A percentile compares a stretch with the other conserved stretches of the same genome.
Conservation (phyloP, 2,888 invertebrate species). For the Mallateleia sp. region DNA sequence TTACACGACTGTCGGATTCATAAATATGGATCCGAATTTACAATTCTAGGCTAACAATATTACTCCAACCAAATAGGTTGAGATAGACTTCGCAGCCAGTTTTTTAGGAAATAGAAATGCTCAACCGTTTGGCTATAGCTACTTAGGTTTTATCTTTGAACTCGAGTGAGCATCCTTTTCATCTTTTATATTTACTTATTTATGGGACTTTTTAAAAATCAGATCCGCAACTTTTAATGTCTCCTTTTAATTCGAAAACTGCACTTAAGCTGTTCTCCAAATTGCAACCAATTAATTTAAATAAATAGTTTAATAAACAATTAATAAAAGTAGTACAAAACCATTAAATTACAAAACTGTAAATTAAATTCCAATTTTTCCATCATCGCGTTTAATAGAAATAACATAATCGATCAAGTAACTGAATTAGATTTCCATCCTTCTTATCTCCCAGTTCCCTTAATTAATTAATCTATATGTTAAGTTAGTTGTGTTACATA, state of each 20-base stretch:
- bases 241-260: no score
- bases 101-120: slow-evolving; percentile 36
- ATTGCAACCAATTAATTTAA: no score
- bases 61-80: slow-evolving; percentile 39
- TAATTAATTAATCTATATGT: slow-evolving; percentile 24
- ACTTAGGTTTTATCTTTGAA: slow-evolving; percentile 62
- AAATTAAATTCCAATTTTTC: no score
- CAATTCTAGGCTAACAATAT: slow-evolving; percentile 42
- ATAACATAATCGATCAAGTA: no score
- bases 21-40: slow-evolving; percentile 63
- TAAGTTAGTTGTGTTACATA: background rate
- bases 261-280: no score
- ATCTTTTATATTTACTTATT: no score
- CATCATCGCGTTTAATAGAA: no score
- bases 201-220: no score
- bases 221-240: no score
- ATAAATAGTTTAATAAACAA: no score
- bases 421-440: background rate
- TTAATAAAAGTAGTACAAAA: no score
- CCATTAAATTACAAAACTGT: no score
- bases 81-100: background rate
- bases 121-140: slow-evolving; percentile 38
- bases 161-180: slow-evolving; percentile 51
- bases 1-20: slow-evolving; percentile 37
- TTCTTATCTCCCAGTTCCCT: background rate